Conservation (phyloP, 2,797 vertebrate species). For the Pseudopleuronectes americanus region DNA sequence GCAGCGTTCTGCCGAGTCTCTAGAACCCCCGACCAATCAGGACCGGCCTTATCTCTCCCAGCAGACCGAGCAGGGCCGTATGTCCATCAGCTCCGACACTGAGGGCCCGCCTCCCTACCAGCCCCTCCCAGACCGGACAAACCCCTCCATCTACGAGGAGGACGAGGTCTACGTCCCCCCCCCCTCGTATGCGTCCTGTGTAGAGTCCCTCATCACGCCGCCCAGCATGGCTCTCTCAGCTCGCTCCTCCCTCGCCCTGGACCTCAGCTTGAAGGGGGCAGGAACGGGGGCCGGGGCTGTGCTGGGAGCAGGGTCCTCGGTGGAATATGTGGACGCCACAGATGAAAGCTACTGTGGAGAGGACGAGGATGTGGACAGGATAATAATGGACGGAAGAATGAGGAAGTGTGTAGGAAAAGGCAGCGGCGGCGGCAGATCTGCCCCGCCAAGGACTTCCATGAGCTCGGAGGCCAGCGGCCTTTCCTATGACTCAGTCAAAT, state of each 20-base stretch:
- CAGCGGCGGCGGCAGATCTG: slow-evolving; percentile 24
- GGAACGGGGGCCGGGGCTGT: slow-evolving; percentile 55
- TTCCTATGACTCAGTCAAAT: slow-evolving; percentile 98
- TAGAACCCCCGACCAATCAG: slow-evolving; percentile 76
- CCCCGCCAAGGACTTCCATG: slow-evolving; percentile 86
- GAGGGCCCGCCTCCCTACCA: slow-evolving; percentile 92
- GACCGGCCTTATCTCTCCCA: slow-evolving; percentile 86
- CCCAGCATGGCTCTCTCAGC: slow-evolving; percentile 53
- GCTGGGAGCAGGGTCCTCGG: slow-evolving; percentile 68
- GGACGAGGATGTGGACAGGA: slow-evolving; percentile 76
- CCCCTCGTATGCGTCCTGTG: slow-evolving; percentile 82
- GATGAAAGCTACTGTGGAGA: slow-evolving; percentile 77
- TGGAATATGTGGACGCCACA: slow-evolving; percentile 74
- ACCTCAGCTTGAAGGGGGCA: slow-evolving; percentile 70
- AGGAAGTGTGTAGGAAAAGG: slow-evolving; percentile 55
- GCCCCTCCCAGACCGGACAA: slow-evolving; percentile 86
- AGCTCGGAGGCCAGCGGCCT: slow-evolving; percentile 94
- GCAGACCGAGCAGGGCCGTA: slow-evolving; percentile 90
- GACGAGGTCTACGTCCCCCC: slow-evolving; percentile 81
- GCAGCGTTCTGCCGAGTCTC: slow-evolving; percentile 87
- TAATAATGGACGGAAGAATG: slow-evolving; percentile 63
- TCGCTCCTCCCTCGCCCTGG: slow-evolving; percentile 58
- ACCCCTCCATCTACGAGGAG: slow-evolving; percentile 92
- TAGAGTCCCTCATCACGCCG: slow-evolving; percentile 78
- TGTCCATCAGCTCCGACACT: slow-evolving; percentile 93